phyloP scores from a whole-genome alignment of 2,113 vertebrate species.

The Collichthys lucidus region DNA sequence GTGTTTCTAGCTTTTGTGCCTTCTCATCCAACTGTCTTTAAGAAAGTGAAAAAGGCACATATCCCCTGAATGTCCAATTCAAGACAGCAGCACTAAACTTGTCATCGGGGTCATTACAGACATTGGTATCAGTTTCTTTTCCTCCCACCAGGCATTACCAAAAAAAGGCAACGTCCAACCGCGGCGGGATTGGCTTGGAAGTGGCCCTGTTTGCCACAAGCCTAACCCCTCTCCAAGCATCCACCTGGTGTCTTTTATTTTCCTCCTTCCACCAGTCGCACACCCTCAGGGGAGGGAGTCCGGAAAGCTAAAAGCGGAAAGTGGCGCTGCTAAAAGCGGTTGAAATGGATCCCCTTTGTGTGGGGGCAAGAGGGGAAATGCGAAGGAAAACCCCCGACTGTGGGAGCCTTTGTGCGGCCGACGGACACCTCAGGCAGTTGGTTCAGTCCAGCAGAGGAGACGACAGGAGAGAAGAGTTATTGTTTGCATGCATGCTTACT shows the following conservation, averaged over 20 bases:
- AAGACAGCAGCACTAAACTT: not conserved
- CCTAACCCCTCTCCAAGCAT: slow-evolving; percentile 57
- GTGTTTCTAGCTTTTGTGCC: not conserved
- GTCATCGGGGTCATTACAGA: slow-evolving; percentile 3
- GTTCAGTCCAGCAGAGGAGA: slow-evolving; percentile 23
- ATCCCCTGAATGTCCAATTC: not conserved
- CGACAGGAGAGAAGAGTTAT: slow-evolving; percentile 37
- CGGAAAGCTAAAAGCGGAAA: slow-evolving; percentile 64
- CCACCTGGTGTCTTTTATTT: slow-evolving; percentile 80
- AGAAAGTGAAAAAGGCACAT: not conserved
- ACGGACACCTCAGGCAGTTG: slow-evolving; percentile 57
- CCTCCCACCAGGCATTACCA: not conserved
- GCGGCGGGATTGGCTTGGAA: slow-evolving; percentile 28
- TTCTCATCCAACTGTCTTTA: not conserved
- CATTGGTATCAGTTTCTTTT: slow-evolving; percentile 38
- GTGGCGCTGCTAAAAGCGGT: slow-evolving; percentile 69
- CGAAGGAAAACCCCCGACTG: slow-evolving; percentile 58
- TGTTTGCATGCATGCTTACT: slow-evolving; percentile 39
- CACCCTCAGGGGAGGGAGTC: slow-evolving; percentile 65
- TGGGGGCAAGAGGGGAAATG: slow-evolving; percentile 54
- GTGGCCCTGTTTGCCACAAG: slow-evolving; percentile 52
- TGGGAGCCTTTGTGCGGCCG: slow-evolving; percentile 59
- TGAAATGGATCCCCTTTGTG: slow-evolving; percentile 82
- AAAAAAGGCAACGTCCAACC: slow-evolving; percentile 39
- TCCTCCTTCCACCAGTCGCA: slow-evolving; percentile 36